phyloP scores from a whole-genome alignment of 1,140 invertebrate genomes.

The Drosophila kurseongensis region DNA sequence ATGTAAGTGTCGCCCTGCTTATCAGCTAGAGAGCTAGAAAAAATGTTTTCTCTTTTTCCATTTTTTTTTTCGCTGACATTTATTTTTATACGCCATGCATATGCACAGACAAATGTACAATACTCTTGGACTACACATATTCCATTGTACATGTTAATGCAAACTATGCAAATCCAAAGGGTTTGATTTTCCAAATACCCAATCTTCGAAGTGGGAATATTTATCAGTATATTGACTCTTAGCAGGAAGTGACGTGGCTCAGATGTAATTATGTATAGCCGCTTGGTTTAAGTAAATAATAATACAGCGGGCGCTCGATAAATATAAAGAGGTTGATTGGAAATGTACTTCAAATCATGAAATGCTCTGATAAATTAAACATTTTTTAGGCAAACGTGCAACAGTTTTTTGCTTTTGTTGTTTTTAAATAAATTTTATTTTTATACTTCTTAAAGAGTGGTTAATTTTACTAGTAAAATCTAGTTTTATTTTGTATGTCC shows the following conservation, averaged over 20 bases:
- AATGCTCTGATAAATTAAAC: background rate
- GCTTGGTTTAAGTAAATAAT: conserved; percentile 20
- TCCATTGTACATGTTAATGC: conserved; percentile 8
- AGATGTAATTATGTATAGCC: conserved; percentile 30
- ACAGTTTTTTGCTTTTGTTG: too few relatives aligned
- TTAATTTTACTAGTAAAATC: too few relatives aligned
- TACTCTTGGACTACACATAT: conserved; percentile 28
- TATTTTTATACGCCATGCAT: conserved; percentile 72
- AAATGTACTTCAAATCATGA: background rate
- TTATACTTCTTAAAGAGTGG: too few relatives aligned
- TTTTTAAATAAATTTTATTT: too few relatives aligned
- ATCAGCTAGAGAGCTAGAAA: conserved; percentile 76
- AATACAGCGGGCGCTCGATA: conserved; percentile 12
- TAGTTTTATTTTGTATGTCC: too few relatives aligned
- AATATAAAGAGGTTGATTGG: conserved; percentile 12
- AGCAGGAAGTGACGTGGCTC: conserved; percentile 31
- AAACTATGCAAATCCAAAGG: conserved; percentile 19
- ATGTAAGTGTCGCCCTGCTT: conserved; percentile 63
- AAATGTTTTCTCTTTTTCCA: conserved; percentile 77
- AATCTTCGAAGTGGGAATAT: conserved; percentile 5
- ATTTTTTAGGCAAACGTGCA: too few relatives aligned
- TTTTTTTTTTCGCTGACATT: conserved; percentile 58
- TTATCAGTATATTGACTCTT: background rate
- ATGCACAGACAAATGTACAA: conserved; percentile 31
- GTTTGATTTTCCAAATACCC: conserved; percentile 18